Evolutionary conservation across 2,113 vertebrate genomes (phyloP).

Genomic region (Hemichromis elongatus): DNA sequence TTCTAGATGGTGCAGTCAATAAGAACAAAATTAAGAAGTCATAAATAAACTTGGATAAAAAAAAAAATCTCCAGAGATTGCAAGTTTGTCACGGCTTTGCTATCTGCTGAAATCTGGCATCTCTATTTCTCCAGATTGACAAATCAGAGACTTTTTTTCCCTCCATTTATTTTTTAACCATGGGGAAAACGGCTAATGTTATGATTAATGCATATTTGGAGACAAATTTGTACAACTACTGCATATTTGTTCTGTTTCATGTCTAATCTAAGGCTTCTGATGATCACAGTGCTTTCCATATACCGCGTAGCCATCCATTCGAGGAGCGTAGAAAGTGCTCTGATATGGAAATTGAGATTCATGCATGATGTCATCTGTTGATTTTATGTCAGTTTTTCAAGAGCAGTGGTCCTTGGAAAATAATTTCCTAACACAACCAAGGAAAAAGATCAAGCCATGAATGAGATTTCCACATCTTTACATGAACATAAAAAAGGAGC

Average conservation of each 20-base stretch:
- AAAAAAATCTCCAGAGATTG: not conserved
- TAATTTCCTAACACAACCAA: not conserved
- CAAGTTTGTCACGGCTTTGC: not conserved
- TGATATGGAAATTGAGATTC: constrained; percentile 28
- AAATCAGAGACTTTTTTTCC: not conserved
- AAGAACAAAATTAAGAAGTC: not conserved
- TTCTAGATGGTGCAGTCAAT: not conserved
- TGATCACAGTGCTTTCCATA: constrained; percentile 1
- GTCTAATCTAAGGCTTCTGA: constrained; percentile 13
- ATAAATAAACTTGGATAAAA: not conserved
- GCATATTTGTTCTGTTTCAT: constrained; percentile 19
- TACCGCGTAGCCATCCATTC: not conserved
- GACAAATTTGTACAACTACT: not conserved
- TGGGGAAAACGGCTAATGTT: not conserved
- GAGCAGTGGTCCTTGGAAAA: not conserved
- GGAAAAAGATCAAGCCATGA: not conserved
- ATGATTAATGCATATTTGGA: not conserved
- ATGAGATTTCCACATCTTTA: not conserved
- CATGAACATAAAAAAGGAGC: not conserved
- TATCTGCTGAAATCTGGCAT: not conserved
- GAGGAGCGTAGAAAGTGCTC: not conserved
- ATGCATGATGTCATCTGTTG: constrained; percentile 12
- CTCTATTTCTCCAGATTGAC: not conserved
- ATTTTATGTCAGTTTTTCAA: not conserved
- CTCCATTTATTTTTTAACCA: not conserved